phyloP scores from a whole-genome alignment of 2,797 vertebrate species.

The Sebastes reedi region DNA sequence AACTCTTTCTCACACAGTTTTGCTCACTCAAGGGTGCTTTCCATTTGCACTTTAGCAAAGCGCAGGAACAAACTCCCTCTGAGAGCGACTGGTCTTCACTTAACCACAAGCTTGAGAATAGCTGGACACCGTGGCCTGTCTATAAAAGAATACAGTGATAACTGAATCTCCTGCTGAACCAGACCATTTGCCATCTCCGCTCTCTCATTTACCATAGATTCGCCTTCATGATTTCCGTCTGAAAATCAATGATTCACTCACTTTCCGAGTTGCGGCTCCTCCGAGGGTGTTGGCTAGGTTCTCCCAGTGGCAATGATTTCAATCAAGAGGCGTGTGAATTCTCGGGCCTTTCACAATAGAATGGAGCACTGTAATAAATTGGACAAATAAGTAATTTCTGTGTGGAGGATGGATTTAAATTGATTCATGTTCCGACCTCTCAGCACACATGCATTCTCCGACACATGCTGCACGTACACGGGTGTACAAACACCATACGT shows the following conservation, averaged over 20 bases:
- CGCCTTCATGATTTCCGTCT: constrained; percentile 79
- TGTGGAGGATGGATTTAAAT: constrained; percentile 74
- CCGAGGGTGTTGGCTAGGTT: constrained; percentile 55
- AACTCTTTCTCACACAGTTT: constrained; percentile 33
- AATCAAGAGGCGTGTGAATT: constrained; percentile 75
- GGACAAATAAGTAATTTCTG: constrained; percentile 81
- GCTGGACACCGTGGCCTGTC: constrained; percentile 52
- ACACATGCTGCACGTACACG: constrained; percentile 9
- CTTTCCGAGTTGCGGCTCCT: constrained; percentile 64
- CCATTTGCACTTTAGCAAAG: constrained; percentile 65
- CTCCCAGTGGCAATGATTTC: constrained; percentile 75
- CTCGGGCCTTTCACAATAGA: constrained; percentile 61
- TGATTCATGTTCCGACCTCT: constrained; percentile 65
- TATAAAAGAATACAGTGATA: constrained; percentile 71
- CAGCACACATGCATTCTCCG: constrained; percentile 4
- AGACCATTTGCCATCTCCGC: constrained; percentile 65
- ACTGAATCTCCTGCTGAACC: constrained; percentile 74
- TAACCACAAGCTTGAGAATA: constrained; percentile 61
- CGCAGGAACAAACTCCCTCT: constrained; percentile 46
- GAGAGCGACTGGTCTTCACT: constrained; percentile 58
- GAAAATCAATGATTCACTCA: constrained; percentile 79
- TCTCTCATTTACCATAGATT: constrained; percentile 80
- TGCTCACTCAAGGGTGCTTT: constrained; percentile 60
- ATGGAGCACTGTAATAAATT: constrained; percentile 74
- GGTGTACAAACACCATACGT: constrained; percentile 2